Percentiles rank a stretch among this genome's conserved stretches.
Conservation (phyloP, 2,113 vertebrate genomes). For the Pelecanoides urinatrix region DNA sequence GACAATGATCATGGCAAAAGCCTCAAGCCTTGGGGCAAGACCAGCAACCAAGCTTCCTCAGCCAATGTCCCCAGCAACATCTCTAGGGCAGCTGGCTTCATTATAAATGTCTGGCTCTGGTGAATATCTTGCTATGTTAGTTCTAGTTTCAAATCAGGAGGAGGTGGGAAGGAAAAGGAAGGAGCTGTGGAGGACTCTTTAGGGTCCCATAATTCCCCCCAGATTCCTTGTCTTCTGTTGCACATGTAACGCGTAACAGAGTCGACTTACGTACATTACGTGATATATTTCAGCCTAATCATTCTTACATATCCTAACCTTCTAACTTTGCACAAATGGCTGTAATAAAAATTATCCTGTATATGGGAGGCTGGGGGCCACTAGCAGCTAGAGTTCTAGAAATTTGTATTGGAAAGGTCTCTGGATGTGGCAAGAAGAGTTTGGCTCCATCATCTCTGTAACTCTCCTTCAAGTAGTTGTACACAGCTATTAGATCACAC, state of each 20-base stretch:
- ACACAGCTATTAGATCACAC: neutral
- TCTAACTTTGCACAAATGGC: neutral
- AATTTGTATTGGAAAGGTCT: neutral
- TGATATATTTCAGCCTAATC: neutral
- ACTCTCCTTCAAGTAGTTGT: neutral
- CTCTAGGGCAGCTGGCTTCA: neutral
- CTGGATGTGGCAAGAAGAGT: neutral
- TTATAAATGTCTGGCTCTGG: neutral
- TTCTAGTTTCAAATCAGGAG: neutral
- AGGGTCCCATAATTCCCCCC: neutral
- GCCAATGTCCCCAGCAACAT: neutral
- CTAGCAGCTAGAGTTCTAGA: neutral
- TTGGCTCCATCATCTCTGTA: neutral
- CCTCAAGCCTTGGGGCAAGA: neutral
- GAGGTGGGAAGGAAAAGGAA: neutral
- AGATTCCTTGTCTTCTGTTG: neutral
- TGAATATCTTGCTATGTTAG: neutral
- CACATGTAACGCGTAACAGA: neutral
- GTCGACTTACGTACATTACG: rapidly evolving
- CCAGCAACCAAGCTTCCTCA: neutral
- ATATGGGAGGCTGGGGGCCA: neutral
- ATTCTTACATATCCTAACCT: neutral
- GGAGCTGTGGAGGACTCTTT: neutral
- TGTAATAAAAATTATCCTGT: neutral
- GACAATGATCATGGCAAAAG: neutral